These are phyloP conservation scores for Okamejei kenojei DNA, from an alignment of 2,797 vertebrate species.

Conservation along the genomic window DNA sequence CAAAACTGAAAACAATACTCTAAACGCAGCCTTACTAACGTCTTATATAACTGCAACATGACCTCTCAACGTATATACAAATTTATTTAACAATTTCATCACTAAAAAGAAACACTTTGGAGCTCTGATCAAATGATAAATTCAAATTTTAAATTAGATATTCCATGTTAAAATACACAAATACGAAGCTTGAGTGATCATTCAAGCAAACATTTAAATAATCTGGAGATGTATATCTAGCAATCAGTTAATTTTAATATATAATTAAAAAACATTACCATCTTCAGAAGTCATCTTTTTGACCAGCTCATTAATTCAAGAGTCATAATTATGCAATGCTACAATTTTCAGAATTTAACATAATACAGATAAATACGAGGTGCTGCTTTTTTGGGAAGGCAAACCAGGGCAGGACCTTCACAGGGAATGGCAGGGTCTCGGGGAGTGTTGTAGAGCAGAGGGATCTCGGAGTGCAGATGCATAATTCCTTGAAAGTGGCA, in stretches of 20 bases:
- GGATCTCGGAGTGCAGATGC: no score
- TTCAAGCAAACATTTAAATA: background rate
- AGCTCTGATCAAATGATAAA: background rate
- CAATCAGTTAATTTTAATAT: background rate
- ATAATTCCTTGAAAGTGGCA: no score
- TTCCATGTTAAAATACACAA: background rate
- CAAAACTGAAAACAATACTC: no score
- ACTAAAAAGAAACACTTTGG: background rate
- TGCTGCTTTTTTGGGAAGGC: no score
- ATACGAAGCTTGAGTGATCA: background rate
- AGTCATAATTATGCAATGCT: background rate
- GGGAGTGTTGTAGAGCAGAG: no score
- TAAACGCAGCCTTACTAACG: no score
- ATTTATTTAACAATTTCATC: background rate
- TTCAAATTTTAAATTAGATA: background rate
- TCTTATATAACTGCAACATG: no score
- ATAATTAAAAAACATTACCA: background rate
- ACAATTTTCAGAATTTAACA: no score
- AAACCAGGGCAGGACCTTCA: no score
- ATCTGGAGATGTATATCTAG: background rate
- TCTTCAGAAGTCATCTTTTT: background rate
- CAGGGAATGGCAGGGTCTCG: no score
- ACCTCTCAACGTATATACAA: no score
- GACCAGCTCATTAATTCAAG: background rate
- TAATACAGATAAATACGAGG: no score